A percentile compares a stretch with the other conserved stretches of the same genome.
Evolutionary conservation across 1,140 invertebrate genomes (phyloP).

Genomic region (Cardiocondyla obscurior): DNA sequence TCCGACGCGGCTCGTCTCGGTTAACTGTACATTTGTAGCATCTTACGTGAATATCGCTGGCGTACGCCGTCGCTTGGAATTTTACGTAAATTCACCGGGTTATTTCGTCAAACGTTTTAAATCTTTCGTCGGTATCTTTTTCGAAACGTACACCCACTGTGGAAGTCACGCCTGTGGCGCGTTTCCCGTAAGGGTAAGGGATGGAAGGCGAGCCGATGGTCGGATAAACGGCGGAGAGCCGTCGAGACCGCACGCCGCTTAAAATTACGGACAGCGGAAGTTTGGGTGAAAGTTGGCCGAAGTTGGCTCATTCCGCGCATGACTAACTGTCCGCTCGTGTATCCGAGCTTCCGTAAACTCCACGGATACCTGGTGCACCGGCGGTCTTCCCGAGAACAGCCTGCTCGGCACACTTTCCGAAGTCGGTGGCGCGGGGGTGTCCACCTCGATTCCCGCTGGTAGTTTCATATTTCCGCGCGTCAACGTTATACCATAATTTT

Average conservation of each 20-base stretch:
- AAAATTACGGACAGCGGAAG: constrained; percentile 52
- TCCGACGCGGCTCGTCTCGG: background rate
- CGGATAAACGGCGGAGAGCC: constrained; percentile 48
- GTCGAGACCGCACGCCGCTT: constrained; percentile 55
- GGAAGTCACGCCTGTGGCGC: background rate
- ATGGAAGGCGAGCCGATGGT: constrained; percentile 19
- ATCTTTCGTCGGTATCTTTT: background rate
- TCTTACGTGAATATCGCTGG: background rate
- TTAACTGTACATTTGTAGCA: constrained; percentile 4
- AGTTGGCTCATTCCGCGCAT: constrained; percentile 57
- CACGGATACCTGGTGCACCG: constrained; percentile 23
- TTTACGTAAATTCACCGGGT: no score
- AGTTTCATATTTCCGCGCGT: constrained; percentile 12
- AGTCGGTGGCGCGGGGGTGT: background rate
- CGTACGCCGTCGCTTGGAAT: background rate
- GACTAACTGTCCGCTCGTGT: constrained; percentile 52
- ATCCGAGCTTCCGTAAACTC: constrained; percentile 49
- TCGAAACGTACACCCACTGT: background rate
- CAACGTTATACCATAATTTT: background rate
- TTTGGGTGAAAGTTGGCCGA: constrained; percentile 46
- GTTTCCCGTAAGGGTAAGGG: background rate
- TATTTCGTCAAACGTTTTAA: background rate
- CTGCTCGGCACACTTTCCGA: constrained; percentile 5
- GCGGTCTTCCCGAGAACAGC: background rate
- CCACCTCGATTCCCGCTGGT: background rate